phyloP scores from a whole-genome alignment of 2,888 invertebrate species.

The Tinea trinotella region DNA sequence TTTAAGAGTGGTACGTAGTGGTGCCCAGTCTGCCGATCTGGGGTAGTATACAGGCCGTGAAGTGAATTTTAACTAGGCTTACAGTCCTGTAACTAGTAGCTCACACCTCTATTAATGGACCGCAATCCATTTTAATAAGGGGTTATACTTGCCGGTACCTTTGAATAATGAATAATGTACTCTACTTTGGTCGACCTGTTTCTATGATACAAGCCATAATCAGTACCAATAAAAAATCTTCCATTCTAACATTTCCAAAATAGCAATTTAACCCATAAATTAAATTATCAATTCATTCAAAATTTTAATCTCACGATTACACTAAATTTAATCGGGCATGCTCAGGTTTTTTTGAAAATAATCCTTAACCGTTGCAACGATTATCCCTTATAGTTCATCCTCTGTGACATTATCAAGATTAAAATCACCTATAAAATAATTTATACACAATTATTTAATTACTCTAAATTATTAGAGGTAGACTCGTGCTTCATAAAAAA shows the following conservation, averaged over 20 bases:
- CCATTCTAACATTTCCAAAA: not conserved
- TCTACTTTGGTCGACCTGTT: too few relatives aligned
- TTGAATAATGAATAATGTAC: too few relatives aligned
- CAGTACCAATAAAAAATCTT: not conserved
- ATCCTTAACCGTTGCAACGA: not conserved
- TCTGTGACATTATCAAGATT: constrained; percentile 3
- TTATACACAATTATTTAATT: not conserved
- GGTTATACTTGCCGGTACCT: too few relatives aligned
- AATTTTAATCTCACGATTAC: constrained; percentile 2
- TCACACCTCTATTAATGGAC: too few relatives aligned
- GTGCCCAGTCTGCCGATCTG: too few relatives aligned
- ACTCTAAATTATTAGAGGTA: not conserved
- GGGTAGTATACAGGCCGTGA: too few relatives aligned
- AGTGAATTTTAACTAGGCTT: too few relatives aligned
- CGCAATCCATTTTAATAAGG: too few relatives aligned
- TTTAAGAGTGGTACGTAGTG: too few relatives aligned
- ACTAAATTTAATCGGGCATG: not conserved
- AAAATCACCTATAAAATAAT: constrained; percentile 4
- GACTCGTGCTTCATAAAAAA: not conserved
- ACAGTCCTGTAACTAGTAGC: too few relatives aligned
- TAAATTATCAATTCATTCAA: constrained; percentile 9
- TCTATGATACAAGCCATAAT: not conserved
- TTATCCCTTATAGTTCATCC: constrained; percentile 13
- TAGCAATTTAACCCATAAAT: not conserved
- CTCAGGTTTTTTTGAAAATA: not conserved